Evolutionary conservation across 2,888 invertebrate genomes (phyloP).

Genomic region (Drosophila cognata): DNA sequence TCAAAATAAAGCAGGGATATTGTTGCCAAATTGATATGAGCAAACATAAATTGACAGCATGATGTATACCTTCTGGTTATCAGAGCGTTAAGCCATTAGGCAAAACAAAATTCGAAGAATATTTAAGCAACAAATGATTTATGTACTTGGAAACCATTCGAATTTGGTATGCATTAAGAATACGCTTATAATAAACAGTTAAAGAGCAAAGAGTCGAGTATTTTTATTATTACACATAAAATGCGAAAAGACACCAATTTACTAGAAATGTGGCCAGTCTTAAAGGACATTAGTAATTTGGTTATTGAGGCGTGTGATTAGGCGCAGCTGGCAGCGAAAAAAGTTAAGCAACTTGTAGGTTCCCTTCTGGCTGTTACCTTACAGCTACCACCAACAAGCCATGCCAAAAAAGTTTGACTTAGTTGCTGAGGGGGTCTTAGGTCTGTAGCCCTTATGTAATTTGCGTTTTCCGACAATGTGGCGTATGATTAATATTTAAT

Average conservation of each 20-base stretch:
- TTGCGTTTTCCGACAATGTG: neutral
- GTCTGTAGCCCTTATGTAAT: neutral
- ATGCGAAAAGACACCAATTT: constrained; percentile 26
- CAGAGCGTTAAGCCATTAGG: neutral
- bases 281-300: constrained; percentile 55
- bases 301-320: constrained; percentile 56
- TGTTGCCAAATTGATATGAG: constrained; percentile 46
- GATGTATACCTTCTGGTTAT: neutral
- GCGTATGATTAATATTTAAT: constrained; percentile 38
- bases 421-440: neutral
- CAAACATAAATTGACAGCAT: constrained; percentile 21
- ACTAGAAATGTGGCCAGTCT: constrained; percentile 8
- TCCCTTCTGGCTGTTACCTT: neutral
- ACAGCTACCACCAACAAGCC: neutral
- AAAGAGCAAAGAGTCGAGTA: constrained; percentile 36
- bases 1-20: constrained; percentile 46
- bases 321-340: constrained; percentile 43
- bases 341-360: constrained; percentile 23
- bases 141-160: too few species aligned
- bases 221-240: constrained; percentile 33
- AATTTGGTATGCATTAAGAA: neutral
- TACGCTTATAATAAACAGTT: neutral
- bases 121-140: neutral
- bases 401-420: neutral
- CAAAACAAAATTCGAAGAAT: neutral